Evolutionary conservation across 2,797 vertebrate species (phyloP).

Genomic region (Coranthus polyacanthus): DNA sequence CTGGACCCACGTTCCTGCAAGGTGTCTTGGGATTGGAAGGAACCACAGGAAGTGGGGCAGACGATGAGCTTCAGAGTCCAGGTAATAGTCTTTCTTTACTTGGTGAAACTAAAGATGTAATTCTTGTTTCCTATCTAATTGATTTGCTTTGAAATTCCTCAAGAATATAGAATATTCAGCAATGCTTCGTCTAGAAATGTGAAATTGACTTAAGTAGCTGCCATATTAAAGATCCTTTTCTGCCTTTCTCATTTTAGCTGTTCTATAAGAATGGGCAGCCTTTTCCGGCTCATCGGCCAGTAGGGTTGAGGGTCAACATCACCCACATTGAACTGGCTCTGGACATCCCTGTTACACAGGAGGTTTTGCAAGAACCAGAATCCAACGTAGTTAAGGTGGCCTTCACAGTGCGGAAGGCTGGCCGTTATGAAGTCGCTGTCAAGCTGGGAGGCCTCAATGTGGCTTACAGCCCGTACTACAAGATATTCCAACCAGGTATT

Average conservation of each 20-base stretch:
- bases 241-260: slow-evolving; percentile 81
- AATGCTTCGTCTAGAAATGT: neutral
- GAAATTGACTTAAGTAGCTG: neutral
- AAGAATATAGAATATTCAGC: neutral
- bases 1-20: slow-evolving; percentile 98
- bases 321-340: slow-evolving; percentile 95
- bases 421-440: slow-evolving; percentile 95
- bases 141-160: neutral
- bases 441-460: slow-evolving; percentile 96
- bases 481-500: slow-evolving; percentile 96
- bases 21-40: slow-evolving; percentile 99
- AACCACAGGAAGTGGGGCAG: slow-evolving; percentile 98
- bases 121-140: neutral
- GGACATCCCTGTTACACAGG: slow-evolving; percentile 97
- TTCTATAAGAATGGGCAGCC: slow-evolving; percentile 98
- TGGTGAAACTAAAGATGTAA: neutral
- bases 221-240: neutral
- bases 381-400: slow-evolving; percentile 96
- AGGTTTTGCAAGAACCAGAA: slow-evolving; percentile 94
- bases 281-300: slow-evolving; percentile 92
- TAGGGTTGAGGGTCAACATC: slow-evolving; percentile 95
- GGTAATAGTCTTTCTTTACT: slow-evolving; percentile 78
- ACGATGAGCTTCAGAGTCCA: slow-evolving; percentile 99
- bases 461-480: slow-evolving; percentile 98
- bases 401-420: slow-evolving; percentile 97